phyloP scores from a whole-genome alignment of 2,888 invertebrate genomes.

The Leucania comma region DNA sequence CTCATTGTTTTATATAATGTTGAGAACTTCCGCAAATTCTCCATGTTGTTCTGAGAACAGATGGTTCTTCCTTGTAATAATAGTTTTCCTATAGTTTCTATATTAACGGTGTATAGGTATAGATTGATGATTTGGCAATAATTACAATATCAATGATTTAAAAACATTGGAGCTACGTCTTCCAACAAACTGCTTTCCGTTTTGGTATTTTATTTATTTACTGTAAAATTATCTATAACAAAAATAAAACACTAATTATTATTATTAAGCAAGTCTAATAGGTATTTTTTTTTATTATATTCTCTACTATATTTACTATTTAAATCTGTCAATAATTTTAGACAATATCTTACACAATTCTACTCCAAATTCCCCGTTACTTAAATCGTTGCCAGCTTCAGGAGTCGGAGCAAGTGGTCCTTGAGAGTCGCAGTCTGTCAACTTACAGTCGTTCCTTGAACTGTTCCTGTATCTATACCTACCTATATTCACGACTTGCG shows the following conservation, averaged over 20 bases:
- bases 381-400: conserved; percentile 34
- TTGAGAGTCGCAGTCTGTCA: conserved; percentile 20
- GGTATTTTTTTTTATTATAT: too few species aligned
- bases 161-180: too few species aligned
- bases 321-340: not conserved
- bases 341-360: not conserved
- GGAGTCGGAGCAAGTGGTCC: conserved; percentile 21
- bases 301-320: not conserved
- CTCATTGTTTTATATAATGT: conserved; percentile 26
- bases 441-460: conserved; percentile 33
- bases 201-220: too few species aligned
- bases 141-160: too few species aligned
- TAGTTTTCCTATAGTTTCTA: conserved; percentile 26
- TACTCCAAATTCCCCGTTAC: conserved; percentile 1
- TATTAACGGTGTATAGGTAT: too few species aligned
- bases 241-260: too few species aligned
- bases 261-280: too few species aligned
- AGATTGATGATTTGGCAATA: too few species aligned
- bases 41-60: conserved; percentile 22
- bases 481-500: conserved; percentile 38
- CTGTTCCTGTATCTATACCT: conserved; percentile 6
- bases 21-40: conserved; percentile 20
- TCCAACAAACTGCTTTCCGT: too few species aligned
- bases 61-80: conserved; percentile 38
- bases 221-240: too few species aligned